A percentile compares a stretch with the other conserved stretches of the same genome.
Conservation (phyloP, 2,113 vertebrate genomes). For the Antechinus stuartii region DNA sequence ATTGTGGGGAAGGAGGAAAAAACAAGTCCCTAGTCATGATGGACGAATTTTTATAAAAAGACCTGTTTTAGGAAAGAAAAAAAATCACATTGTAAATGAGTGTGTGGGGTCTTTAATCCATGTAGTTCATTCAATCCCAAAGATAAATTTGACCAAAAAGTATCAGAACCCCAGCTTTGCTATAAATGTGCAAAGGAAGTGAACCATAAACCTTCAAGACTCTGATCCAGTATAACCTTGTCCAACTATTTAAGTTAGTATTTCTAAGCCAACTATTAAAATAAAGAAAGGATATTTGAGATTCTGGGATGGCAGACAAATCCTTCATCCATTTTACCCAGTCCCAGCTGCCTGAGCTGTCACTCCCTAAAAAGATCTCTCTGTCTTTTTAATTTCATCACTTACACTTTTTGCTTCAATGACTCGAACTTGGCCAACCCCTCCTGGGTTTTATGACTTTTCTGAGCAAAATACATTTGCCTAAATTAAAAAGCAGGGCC, state of each 20-base stretch:
- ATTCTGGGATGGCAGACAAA: neutral
- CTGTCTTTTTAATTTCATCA: constrained; percentile 63
- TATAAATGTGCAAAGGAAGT: neutral
- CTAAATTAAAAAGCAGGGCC: neutral
- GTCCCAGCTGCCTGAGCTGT: constrained; percentile 9
- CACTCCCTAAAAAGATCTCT: constrained; percentile 38
- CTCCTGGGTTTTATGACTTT: constrained; percentile 25
- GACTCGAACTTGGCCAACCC: constrained; percentile 33
- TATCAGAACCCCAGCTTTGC: neutral
- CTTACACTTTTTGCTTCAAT: constrained; percentile 56
- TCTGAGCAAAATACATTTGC: constrained; percentile 18
- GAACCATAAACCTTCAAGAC: neutral
- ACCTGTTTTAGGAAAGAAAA: neutral
- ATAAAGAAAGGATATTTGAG: neutral
- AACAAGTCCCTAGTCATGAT: neutral
- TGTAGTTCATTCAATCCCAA: neutral
- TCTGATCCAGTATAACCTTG: neutral
- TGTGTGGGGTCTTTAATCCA: fast-evolving
- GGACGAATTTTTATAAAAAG: constrained; percentile 6
- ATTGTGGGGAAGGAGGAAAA: neutral
- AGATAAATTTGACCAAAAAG: neutral
- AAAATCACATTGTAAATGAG: neutral
- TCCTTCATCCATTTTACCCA: constrained; percentile 18
- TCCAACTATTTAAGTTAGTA: neutral
- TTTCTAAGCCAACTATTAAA: constrained; percentile 27